Evolutionary conservation across 2,797 vertebrate species (phyloP).

Genomic region (Macropus fuliginosus): DNA sequence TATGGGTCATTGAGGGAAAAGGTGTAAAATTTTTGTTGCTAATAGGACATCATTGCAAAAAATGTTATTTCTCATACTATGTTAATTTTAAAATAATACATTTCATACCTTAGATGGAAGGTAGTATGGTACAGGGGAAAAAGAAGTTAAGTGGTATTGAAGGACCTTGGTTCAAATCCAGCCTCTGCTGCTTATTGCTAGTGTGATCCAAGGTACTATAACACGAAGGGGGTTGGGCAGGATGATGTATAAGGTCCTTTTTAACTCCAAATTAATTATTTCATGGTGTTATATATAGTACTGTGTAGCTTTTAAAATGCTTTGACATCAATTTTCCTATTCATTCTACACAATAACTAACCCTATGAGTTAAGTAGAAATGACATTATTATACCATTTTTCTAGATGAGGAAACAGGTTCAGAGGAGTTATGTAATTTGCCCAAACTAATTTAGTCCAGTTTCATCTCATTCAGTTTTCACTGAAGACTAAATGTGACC

Average conservation of each 20-base stretch:
- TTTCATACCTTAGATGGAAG: neutral
- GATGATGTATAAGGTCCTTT: neutral
- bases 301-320: neutral
- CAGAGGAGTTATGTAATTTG: neutral
- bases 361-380: neutral
- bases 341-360: neutral
- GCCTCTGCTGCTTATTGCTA: fast-evolving
- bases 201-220: fast-evolving
- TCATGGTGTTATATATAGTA: neutral
- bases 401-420: neutral
- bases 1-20: neutral
- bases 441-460: neutral
- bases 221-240: neutral
- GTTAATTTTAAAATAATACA: neutral
- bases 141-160: neutral
- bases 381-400: neutral
- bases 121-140: neutral
- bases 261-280: neutral
- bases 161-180: neutral
- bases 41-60: neutral
- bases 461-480: neutral
- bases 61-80: neutral
- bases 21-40: neutral
- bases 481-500: neutral
- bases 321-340: neutral